Evolutionary conservation across 2,797 vertebrate species (phyloP).

Genomic region (Sarcophilus harrisii): DNA sequence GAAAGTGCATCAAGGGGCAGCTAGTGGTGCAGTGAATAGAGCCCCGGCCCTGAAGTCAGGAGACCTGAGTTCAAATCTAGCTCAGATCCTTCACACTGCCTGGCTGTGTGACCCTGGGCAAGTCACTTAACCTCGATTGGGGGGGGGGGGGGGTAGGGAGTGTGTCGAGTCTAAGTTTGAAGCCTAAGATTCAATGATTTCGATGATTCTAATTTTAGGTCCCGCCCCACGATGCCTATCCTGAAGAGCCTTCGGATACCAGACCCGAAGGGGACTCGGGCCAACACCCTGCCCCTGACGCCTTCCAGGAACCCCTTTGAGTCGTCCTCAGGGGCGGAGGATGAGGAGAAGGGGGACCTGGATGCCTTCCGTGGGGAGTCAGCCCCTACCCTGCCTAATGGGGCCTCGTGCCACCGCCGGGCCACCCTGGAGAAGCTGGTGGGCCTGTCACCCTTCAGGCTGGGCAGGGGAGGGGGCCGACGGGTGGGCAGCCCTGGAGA

Average conservation of each 20-base stretch:
- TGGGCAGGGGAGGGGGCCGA: slow-evolving; percentile 62
- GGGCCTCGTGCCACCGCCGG: slow-evolving; percentile 56
- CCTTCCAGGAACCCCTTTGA: slow-evolving; percentile 81
- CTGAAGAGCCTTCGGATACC: slow-evolving; percentile 71
- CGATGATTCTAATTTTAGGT: slow-evolving; percentile 42
- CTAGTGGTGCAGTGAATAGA: too few relatives aligned
- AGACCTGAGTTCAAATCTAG: too few relatives aligned
- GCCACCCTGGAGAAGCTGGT: slow-evolving; percentile 82
- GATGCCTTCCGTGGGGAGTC: slow-evolving; percentile 38
- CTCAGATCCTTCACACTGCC: too few relatives aligned
- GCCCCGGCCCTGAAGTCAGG: too few relatives aligned
- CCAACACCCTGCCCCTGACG: slow-evolving; percentile 65
- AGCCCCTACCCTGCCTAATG: slow-evolving; percentile 60
- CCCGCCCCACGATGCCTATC: slow-evolving; percentile 66
- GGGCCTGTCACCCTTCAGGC: slow-evolving; percentile 79
- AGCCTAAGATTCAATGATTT: neutral
- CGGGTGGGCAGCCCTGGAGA: slow-evolving; percentile 53
- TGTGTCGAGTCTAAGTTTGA: neutral
- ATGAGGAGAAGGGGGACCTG: slow-evolving; percentile 70
- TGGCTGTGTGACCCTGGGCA: too few relatives aligned
- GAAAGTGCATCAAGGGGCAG: neutral
- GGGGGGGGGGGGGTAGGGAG: neutral
- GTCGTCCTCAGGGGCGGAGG: slow-evolving; percentile 64
- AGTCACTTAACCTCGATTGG: too few relatives aligned
- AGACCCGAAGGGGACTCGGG: slow-evolving; percentile 61